Percentiles rank a stretch among this genome's conserved stretches.
Evolutionary conservation across 1,140 invertebrate species (phyloP).

Genomic region (Aphidius ervi): DNA sequence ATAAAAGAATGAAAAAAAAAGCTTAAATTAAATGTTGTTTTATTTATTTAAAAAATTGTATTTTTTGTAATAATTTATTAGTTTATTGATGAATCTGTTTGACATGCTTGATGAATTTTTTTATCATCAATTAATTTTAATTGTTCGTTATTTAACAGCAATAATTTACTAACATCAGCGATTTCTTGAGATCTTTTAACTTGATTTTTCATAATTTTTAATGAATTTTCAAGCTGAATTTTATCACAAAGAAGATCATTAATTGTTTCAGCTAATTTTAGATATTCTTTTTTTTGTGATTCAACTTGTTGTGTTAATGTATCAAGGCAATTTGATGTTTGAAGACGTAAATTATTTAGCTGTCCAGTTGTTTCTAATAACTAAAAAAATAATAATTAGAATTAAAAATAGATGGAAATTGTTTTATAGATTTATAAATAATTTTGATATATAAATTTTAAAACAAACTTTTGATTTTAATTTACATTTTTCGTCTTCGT

Average conservation of each 20-base stretch:
- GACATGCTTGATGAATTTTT: constrained; percentile 28
- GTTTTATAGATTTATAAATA: too few species aligned
- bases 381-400: constrained; percentile 21
- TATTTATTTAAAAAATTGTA: too few species aligned
- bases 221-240: constrained; percentile 30
- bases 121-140: constrained; percentile 26
- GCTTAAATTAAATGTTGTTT: too few species aligned
- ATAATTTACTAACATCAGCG: constrained; percentile 30
- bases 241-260: constrained; percentile 36
- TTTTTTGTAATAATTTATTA: too few species aligned
- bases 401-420: constrained; percentile 14
- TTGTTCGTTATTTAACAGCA: constrained; percentile 29
- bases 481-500: constrained; percentile 30
- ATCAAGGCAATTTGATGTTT: constrained; percentile 32
- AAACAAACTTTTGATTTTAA: constrained; percentile 30
- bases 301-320: constrained; percentile 32
- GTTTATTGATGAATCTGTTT: constrained; percentile 26
- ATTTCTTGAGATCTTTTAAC: constrained; percentile 27
- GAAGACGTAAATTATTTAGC: constrained; percentile 28
- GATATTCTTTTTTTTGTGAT: constrained; percentile 34
- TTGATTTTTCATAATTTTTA: constrained; percentile 28
- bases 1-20: constrained; percentile 46
- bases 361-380: constrained; percentile 25
- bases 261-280: constrained; percentile 33
- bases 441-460: not conserved